Evolutionary conservation across 2,888 invertebrate species (phyloP), one percentile per base, ranked within the genome.

Genomic region (Leucophora obtusa): DNA sequence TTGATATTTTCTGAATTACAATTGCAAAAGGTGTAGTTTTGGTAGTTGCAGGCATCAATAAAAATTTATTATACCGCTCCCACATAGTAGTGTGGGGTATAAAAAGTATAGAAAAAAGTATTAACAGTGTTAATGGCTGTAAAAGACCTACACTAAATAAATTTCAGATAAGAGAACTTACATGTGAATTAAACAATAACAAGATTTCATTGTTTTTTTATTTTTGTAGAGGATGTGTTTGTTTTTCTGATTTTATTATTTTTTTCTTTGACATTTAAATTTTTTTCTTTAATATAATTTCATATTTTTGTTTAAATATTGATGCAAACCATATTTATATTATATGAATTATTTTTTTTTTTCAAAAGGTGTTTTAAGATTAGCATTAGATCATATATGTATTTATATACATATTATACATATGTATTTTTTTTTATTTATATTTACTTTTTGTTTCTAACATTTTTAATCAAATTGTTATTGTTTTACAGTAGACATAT

Each of bases 151-250:
- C 35, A 47, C 38, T 9, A 62, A 54, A 53, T 28, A 73, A 58
- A 15, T 51, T 58, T 35, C 18, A 65, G 58, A 65, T 65, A 73
- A 73, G 50, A 10, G 9, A 15, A 10, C 10, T 43, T 62, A 60
- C 21, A 60, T 21, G 43, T 60, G 43, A 14, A 8, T 28, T 7
- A 62, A 47, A 15, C 11, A 60, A 43, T n/a, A 15, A 28, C 11
- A 43, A 43, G 9, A 14, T 47, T 38, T 38, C 28, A 28, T 28
- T 28, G 6, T 47, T 47, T 47, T 47, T 14, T 14, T 47, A 14
- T 14, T n/a, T 47, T n/a, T 47, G 43, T n/a, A 47, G 43, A 47
- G 43, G n/a, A 47, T 38, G 38, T 38, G 11, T 2, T 10, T 38
- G 0, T 38, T 38, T 38, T 38, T 2, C 2, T 38, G 0, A 11